These are phyloP conservation scores for Chrysomela aeneicollis DNA, from an alignment of 2,888 invertebrate genomes.

Conservation along the genomic window DNA sequence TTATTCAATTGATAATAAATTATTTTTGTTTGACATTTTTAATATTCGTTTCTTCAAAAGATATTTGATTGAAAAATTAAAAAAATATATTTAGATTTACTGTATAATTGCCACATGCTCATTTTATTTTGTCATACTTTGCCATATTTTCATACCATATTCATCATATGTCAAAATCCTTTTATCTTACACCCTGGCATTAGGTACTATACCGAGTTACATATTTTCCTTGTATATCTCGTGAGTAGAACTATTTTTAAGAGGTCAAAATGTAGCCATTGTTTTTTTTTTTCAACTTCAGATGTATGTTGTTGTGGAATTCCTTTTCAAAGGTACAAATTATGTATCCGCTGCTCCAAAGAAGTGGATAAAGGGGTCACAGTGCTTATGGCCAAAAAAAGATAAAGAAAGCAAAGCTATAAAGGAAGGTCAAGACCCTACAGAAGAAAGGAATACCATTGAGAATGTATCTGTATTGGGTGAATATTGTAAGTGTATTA, in stretches of 20 bases:
- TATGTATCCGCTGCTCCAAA: conserved; percentile 6
- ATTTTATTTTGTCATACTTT: no score
- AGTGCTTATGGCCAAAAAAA: not conserved
- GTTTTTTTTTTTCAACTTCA: not conserved
- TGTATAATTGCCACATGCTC: no score
- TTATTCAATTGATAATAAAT: no score
- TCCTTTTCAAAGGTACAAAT: not conserved
- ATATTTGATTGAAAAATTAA: no score
- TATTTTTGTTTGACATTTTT: no score
- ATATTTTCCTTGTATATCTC: not conserved
- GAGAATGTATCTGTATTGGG: not conserved
- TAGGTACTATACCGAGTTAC: conserved; percentile 2
- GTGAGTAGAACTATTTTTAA: conserved; percentile 15
- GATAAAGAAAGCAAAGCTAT: not conserved
- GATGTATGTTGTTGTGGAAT: conserved; percentile 1
- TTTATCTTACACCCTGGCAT: no score
- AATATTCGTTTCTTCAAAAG: no score
- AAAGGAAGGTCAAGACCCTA: not conserved
- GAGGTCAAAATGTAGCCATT: conserved; percentile 8
- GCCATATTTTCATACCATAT: no score
- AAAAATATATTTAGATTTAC: no score
- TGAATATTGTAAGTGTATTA: not conserved
- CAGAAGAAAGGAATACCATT: not conserved
- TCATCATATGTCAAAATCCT: no score
- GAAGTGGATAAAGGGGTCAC: conserved; percentile 2